Evolutionary conservation across 2,113 vertebrate genomes (phyloP), one percentile per base, ranked within the genome.

Genomic region (Centrocercus urophasianus): DNA sequence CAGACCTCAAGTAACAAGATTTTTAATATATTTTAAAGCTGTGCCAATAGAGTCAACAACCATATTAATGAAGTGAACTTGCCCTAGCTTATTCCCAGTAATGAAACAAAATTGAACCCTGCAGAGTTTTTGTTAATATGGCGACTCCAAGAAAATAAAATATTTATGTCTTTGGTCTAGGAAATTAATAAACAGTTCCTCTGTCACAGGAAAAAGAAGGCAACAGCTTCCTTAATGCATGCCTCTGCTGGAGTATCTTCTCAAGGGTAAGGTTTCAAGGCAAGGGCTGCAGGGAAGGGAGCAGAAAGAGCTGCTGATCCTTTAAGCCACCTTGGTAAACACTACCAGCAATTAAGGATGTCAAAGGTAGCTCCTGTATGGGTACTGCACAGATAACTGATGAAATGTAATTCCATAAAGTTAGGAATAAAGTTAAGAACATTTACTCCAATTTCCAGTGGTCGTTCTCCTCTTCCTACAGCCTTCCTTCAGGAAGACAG

Each of bases 111-210:
- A 84, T 87, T 61, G 87, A 91, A 71, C 59, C 74, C 57, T 16
- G 12, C 22, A 25, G 40, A 36, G 47, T 86, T 77, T 50, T 56
- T 84, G 79, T 90, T 93, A 94, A 89, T 85, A 79, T 1, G 1
- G 48, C 25, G 66, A 89, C 77, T 95, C 89, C 67, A 57, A 8
- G 43, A 83, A 92, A 89, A 93, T 93, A 30, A 96, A 95, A 91
- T 93, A 96, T 96, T 95, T 85, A 95, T 86, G 32, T 78, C 65
- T 93, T 93, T 30, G 52, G 84, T 91, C 91, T 91, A 89, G 75
- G 86, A 0, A 86, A 83, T 94, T 91, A 94, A 88, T 88, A 81
- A 4, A 88, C 50, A 61, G 88, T 86, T 95, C 65, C 65, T 88
- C 64, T 52, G 52, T 30, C 43, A 57, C 52, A 81, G 65, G 45